These are phyloP conservation scores for Lamellibrachia satsuma DNA, from an alignment of 2,888 invertebrate genomes.

Conservation along the genomic window DNA sequence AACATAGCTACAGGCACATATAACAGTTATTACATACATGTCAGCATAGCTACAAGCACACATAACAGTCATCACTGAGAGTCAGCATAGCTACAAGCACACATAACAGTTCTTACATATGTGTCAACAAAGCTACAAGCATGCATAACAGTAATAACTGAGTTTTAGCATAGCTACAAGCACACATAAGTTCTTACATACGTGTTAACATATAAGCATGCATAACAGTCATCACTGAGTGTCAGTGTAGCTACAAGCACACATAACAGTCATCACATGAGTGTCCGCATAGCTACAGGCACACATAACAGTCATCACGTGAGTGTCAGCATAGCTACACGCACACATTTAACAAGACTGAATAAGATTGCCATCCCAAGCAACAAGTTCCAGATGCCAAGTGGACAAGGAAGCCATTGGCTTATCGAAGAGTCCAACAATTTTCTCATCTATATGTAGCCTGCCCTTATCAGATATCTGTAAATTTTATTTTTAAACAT, in stretches of 20 bases:
- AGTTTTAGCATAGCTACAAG: neutral
- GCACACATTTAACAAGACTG: no score
- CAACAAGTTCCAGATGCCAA: no score
- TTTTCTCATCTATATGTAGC: no score
- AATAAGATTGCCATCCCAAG: no score
- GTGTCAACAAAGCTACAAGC: neutral
- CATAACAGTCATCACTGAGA: neutral
- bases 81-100: neutral
- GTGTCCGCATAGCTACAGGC: neutral
- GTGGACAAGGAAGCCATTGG: no score
- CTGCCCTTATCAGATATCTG: no score
- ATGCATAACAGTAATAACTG: neutral
- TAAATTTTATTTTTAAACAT: no score
- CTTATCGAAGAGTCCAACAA: no score
- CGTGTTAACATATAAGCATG: conserved; percentile 80
- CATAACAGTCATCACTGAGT: neutral
- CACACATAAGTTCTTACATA: conserved; percentile 56
- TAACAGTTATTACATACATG: neutral
- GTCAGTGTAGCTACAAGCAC: neutral
- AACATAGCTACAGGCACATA: neutral
- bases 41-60: no score
- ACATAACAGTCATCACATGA: neutral
- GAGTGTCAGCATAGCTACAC: no score
- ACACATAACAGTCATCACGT: no score
- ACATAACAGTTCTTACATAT: neutral